phyloP scores from a whole-genome alignment of 2,113 vertebrate species.

The Amazona guildingii region DNA sequence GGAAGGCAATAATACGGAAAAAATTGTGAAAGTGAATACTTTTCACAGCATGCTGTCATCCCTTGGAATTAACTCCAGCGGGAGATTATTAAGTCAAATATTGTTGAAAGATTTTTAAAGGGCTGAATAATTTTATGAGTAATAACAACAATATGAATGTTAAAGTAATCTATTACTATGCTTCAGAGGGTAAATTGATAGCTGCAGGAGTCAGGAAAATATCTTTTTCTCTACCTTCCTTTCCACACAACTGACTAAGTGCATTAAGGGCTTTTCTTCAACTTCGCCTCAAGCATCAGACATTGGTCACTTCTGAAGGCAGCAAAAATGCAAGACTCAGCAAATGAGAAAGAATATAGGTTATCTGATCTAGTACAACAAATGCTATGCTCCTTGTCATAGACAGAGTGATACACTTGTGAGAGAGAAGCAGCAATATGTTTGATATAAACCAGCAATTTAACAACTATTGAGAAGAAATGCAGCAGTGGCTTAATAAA shows the following conservation, averaged over 20 bases:
- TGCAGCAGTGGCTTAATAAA: neutral
- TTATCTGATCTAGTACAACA: neutral
- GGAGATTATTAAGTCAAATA: constrained; percentile 60
- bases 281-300: neutral
- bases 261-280: constrained; percentile 9
- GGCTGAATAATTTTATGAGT: constrained; percentile 52
- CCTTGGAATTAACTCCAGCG: constrained; percentile 54
- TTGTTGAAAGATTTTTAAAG: constrained; percentile 41
- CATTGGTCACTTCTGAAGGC: neutral
- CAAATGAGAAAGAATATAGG: neutral
- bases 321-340: neutral
- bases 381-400: neutral
- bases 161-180: constrained; percentile 40
- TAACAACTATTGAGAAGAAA: neutral
- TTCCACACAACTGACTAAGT: neutral
- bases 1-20: neutral
- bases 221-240: neutral
- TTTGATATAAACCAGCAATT: neutral
- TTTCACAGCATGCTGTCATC: constrained; percentile 22
- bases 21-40: constrained; percentile 30
- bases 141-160: constrained; percentile 38
- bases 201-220: constrained; percentile 15
- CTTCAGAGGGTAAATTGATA: constrained; percentile 32
- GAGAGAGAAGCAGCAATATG: neutral
- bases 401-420: neutral